Conservation (phyloP, 1,140 invertebrate species). For the Elysia chlorotica region DNA sequence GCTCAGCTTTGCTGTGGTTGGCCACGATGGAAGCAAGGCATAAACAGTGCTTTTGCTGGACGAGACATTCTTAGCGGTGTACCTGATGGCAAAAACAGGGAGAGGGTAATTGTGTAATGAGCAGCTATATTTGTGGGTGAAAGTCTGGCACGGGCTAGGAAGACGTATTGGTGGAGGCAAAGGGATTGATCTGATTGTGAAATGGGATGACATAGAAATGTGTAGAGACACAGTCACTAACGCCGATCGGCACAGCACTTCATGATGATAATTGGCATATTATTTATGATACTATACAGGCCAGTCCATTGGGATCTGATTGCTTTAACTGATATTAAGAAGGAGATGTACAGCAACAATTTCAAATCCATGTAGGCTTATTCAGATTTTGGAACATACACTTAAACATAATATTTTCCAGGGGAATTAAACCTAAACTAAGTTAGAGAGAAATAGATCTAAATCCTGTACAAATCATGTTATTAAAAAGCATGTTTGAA, state of each 20-base stretch:
- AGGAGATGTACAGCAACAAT: neutral
- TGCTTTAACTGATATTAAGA: neutral
- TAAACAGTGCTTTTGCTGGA: slow-evolving; percentile 23
- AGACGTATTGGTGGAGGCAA: neutral
- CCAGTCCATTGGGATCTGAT: neutral
- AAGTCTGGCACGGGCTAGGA: neutral
- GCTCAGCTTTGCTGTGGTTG: slow-evolving; percentile 20
- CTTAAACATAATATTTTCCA: neutral
- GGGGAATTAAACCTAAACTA: neutral
- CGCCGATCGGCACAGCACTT: neutral
- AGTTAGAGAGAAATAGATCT: neutral
- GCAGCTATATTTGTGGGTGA: neutral
- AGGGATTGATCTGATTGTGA: neutral
- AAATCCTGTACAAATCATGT: no score
- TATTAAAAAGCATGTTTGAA: no score
- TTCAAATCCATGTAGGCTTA: neutral
- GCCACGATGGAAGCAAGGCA: slow-evolving; percentile 41
- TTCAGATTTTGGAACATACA: neutral
- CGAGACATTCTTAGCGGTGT: slow-evolving; percentile 25
- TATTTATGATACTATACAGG: neutral
- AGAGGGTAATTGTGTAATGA: neutral
- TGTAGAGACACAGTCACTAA: neutral
- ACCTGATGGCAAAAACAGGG: slow-evolving; percentile 26
- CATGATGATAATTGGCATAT: neutral
- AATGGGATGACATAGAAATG: no score